Evolutionary conservation across 2,113 vertebrate species (phyloP).

Genomic region (Oreochromis niloticus): DNA sequence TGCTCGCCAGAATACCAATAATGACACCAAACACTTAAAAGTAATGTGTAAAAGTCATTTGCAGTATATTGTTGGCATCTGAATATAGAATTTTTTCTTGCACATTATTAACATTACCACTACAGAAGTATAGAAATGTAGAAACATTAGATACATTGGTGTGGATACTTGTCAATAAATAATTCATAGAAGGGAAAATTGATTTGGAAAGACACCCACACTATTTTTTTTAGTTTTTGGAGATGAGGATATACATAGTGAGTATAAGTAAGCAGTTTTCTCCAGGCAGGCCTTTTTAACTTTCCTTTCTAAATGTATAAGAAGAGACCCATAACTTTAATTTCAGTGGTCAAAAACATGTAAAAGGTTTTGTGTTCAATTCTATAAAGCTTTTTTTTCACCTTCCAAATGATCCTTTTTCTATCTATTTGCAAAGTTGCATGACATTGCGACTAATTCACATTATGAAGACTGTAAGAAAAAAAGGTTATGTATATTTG

Average conservation of each 20-base stretch:
- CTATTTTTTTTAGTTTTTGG: not conserved
- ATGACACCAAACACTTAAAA: not conserved
- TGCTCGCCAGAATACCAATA: not conserved
- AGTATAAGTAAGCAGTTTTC: fast-evolving
- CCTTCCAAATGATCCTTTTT: not conserved
- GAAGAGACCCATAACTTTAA: not conserved
- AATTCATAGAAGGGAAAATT: not conserved
- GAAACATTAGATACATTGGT: not conserved
- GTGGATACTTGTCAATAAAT: fast-evolving
- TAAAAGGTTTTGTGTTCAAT: not conserved
- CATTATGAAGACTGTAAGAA: not conserved
- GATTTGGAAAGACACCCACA: not conserved
- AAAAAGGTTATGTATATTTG: not conserved
- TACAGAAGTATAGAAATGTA: not conserved
- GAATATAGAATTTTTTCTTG: not conserved
- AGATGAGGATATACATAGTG: not conserved
- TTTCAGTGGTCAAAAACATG: not conserved
- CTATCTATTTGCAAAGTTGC: not conserved
- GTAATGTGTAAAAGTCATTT: not conserved
- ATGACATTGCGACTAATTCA: not conserved
- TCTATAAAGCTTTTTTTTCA: not conserved
- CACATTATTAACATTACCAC: not conserved
- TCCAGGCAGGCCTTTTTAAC: not conserved
- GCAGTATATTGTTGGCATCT: fast-evolving
- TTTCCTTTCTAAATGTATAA: not conserved